Conservation (phyloP, 2,888 invertebrate genomes). For the Phytoseiulus persimilis region DNA sequence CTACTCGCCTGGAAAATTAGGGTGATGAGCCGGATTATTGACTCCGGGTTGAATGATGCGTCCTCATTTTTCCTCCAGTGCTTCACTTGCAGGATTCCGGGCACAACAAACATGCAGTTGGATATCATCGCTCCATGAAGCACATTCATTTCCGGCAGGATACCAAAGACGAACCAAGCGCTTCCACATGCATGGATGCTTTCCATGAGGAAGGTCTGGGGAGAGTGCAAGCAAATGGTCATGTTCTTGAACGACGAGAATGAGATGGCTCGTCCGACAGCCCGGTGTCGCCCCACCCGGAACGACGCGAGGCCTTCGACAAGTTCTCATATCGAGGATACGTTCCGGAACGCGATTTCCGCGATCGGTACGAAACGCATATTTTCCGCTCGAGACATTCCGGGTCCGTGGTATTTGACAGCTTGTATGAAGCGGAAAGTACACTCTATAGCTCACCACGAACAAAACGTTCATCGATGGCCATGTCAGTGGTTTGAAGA, state of each 20-base stretch:
- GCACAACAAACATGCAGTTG: conserved; percentile 85
- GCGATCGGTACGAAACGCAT: too few relatives aligned
- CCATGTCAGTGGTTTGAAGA: conserved; percentile 74
- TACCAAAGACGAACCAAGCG: conserved; percentile 72
- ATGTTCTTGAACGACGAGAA: too few relatives aligned
- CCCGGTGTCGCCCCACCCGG: too few relatives aligned
- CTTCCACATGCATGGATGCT: conserved; percentile 78
- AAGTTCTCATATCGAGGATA: too few relatives aligned
- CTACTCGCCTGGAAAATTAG: neutral
- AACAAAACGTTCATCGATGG: conserved; percentile 61
- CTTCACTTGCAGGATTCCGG: conserved; percentile 56
- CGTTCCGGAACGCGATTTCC: neutral
- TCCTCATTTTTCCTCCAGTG: neutral
- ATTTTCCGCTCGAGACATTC: too few relatives aligned
- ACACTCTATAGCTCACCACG: conserved; percentile 51
- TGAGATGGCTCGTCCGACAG: too few relatives aligned
- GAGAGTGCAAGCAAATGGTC: too few relatives aligned
- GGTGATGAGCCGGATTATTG: neutral
- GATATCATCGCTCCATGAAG: conserved; percentile 92
- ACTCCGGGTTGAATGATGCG: neutral
- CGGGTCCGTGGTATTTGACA: too few relatives aligned
- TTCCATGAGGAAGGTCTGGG: conserved; percentile 67
- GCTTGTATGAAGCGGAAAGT: too few relatives aligned
- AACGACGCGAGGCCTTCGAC: too few relatives aligned
- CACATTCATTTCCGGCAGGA: conserved; percentile 83